A percentile compares a stretch with the other conserved stretches of the same genome.
Conservation (phyloP, 2,888 invertebrate genomes). For the Philereme transversata region DNA sequence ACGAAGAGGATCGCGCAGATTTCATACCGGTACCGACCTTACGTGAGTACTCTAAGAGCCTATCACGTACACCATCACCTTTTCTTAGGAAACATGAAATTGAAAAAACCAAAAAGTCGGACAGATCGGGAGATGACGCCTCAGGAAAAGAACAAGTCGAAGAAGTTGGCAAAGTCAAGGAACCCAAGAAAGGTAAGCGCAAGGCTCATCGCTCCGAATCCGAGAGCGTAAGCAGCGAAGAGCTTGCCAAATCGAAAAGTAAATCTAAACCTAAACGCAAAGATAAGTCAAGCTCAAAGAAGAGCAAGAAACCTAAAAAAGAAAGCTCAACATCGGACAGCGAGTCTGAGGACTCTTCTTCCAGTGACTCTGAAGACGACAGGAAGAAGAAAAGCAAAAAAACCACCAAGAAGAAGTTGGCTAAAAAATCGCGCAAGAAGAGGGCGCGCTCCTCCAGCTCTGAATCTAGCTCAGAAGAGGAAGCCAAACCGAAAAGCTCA, state of each 20-base stretch:
- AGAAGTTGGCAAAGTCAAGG: slow-evolving; percentile 52
- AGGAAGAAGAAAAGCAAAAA: slow-evolving; percentile 80
- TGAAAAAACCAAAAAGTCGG: slow-evolving; percentile 72
- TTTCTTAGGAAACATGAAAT: slow-evolving; percentile 89
- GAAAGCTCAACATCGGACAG: slow-evolving; percentile 79
- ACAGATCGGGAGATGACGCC: slow-evolving; percentile 72
- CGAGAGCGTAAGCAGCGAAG: slow-evolving; percentile 77
- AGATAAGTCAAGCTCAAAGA: slow-evolving; percentile 84
- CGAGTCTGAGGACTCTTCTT: slow-evolving; percentile 79
- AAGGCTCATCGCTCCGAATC: slow-evolving; percentile 80
- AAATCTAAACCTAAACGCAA: slow-evolving; percentile 77
- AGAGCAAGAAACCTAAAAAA: slow-evolving; percentile 76
- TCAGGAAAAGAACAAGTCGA: slow-evolving; percentile 79
- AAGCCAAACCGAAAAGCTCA: slow-evolving; percentile 73
- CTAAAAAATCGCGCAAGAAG: slow-evolving; percentile 78
- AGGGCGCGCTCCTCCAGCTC: slow-evolving; percentile 76
- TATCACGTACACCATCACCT: slow-evolving; percentile 94
- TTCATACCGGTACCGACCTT: slow-evolving; percentile 67
- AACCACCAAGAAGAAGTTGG: slow-evolving; percentile 72
- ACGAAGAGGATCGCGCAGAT: slow-evolving; percentile 73
- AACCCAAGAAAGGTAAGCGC: slow-evolving; percentile 74
- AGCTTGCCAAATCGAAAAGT: slow-evolving; percentile 68
- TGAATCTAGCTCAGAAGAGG: slow-evolving; percentile 81
- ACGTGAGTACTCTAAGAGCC: slow-evolving; percentile 87
- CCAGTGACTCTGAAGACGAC: slow-evolving; percentile 79